Base-by-base conservation (phyloP, 2,888 invertebrate species). In the Synanthedon myopaeformis region DNA sequence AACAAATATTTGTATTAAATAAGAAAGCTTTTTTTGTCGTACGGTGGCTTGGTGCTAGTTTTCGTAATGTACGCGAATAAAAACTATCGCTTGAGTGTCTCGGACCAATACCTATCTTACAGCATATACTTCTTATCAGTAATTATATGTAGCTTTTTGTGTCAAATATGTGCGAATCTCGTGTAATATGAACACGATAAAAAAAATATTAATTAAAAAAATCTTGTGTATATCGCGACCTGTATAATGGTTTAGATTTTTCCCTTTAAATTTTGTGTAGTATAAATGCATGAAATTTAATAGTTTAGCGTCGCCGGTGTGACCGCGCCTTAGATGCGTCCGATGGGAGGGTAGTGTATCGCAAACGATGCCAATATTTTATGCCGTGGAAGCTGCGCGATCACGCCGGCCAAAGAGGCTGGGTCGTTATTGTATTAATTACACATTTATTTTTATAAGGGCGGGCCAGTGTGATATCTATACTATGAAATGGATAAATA, bases 391-490 rank as follows among this genome's bases (percentile, higher is more conserved):
- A 60, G 67, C 56, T 55, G 75, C 78, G 84, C 79, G 61, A 72
- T 76, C 79, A 74, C 79, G 65, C 74, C 82, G 74, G 76, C 69
- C 45, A 65, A 57, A 51, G 60, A 71, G 69, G 72, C 80, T 83
- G 83, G 82, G 79, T 84, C 83, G 78, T 82, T 82, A 78, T 75
- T 77, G 80, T 83, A 85, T 75, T 35, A 35, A 35, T 35, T 84
- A 82, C 85, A 84, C 83, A 85, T 81, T 86, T 87, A 86, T 86
- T 86, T 87, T 87, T 88, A 77, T 87, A 87, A 85, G 84, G 86
- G 86, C 86, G 87, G 87, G 87, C 87, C 86, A 87, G 87, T 87
- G 87, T 87, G 86, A 87, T 87, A 87, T 83, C 87, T 85, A 81
- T 86, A 87, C 81, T 86, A 84, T 84, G 80, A 86, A 85, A 85